Base-by-base conservation (phyloP, 2,113 vertebrate species). In the Cryptotis parvus region DNA sequence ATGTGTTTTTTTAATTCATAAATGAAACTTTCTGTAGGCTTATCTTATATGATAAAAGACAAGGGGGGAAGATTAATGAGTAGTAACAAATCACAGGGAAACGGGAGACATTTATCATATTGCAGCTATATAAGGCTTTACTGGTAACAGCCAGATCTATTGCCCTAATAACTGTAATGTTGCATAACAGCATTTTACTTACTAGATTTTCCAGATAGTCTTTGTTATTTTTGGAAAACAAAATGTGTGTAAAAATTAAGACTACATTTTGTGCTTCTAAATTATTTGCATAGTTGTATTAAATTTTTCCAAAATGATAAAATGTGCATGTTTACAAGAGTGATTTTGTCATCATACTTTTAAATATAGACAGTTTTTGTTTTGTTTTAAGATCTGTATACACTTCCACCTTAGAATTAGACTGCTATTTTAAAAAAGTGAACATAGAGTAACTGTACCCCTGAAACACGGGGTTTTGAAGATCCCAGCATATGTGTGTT, bases 61-160 rank as follows among this genome's bases (percentile, higher is more conserved):
- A 92, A 75, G 35, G 33, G 24, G 24, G 58, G 87, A 92, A 96
- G 90, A 95, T 97, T 90, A 95, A 95, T 93, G 94, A 92, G 86
- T 86, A 88, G 65, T 29, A 85, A n/a, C 9, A 63, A 95, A 93
- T 84, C 94, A 92, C 65, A 79, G 79, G 89, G 85, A 97, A 93
- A 35, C 2, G 39, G 73, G 14, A 94, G 31, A 82, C 85, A 95
- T 93, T 81, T 85, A 94, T 92, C 79, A 82, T 63, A 29, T 89
- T 68, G 43, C 20, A 90, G 52, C 69, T 94, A 33, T 82, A 87
- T 94, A 33, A 76, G 82, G 83, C 33, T 89, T 91, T 87, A 81
- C 90, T 94, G 91, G 90, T 96, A 93, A 66, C 15, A 85, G 80
- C 70, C 73, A 86, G 76, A 35, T 78, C 76, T 78, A 87, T 63